Base-by-base conservation (phyloP, 2,797 vertebrate genomes). In the Percopsis omiscomaycus region DNA sequence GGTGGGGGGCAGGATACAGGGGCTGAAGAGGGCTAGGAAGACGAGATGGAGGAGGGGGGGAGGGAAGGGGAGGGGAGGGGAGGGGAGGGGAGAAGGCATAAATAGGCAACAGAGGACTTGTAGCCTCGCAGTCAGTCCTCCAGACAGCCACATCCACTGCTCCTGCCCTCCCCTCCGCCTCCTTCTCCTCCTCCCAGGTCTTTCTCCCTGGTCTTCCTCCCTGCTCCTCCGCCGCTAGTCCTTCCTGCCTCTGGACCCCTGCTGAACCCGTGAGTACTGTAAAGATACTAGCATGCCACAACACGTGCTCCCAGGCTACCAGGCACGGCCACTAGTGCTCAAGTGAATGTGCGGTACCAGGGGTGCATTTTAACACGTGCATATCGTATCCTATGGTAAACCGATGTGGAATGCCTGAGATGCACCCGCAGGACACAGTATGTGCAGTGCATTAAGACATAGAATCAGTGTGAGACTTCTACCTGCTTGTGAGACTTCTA, bases 11-110 rank as follows among this genome's bases (percentile, higher is more conserved):
- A 61, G 49, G 56, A 62, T 61, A 79, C 71, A 71, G 61, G 74
- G 64, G 37, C 37, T 42, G 37, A 5, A 44, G 45, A 49, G 60
- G 27, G 45, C 59, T 46, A 52, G 30, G 59, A 66, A 42, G 46
- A 51, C 52, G 54, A 56, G 55, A 27, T 32, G 65, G 45, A 71
- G 70, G 60, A 68, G 73, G 75, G 69, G 69, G 61, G n/a, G 28
- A 47, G 52, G 29, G 2, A 4, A 27, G 62, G 85, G 84, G 79
- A 87, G 85, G 80, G 84, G 90, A 74, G 88, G 87, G 84, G 85
- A 84, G 88, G 90, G 91, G 75, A 82, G 82, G 84, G 87, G 83
- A 83, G 76, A 92, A 86, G 72, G 91, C 91, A 95, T 96, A 97
- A 96, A 97, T 93, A 95, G 92, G 89, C 55, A 73, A 83, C 86